A percentile compares a stretch with the other conserved stretches of the same genome.
phyloP scores from a whole-genome alignment of 92 coral and sea anemone species.

The Zoanthus sociatus region DNA sequence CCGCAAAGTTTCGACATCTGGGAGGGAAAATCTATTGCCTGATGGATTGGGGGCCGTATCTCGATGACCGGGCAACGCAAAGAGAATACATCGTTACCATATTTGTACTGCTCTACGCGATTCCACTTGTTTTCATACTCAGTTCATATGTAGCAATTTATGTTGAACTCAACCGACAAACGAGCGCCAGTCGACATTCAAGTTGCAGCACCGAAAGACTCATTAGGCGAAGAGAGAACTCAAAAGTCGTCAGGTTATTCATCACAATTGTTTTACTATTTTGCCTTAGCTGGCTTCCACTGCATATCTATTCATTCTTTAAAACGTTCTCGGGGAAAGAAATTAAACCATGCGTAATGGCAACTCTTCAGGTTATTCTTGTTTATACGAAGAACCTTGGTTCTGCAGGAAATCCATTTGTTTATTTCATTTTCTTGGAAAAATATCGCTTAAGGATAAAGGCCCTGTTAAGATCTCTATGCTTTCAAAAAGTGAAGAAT shows the following conservation, averaged over 20 bases:
- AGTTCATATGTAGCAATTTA: constrained; percentile 21
- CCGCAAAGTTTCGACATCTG: neutral
- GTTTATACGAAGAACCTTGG: constrained; percentile 38
- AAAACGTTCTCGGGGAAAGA: neutral
- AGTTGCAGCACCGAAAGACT: constrained; percentile 19
- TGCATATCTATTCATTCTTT: constrained; percentile 35
- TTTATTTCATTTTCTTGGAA: constrained; percentile 29
- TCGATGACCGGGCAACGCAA: constrained; percentile 1
- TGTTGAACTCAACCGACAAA: constrained; percentile 18
- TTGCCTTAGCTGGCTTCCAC: constrained; percentile 36
- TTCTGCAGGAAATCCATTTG: constrained; percentile 35
- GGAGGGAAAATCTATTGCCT: neutral
- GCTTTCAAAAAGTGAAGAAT: neutral
- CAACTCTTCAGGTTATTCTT: constrained; percentile 29
- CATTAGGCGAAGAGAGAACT: constrained; percentile 30
- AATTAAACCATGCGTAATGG: neutral
- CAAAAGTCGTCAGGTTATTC: constrained; percentile 23
- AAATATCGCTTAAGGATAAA: constrained; percentile 35
- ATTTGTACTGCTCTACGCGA: constrained; percentile 19
- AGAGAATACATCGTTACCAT: neutral
- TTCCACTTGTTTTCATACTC: constrained; percentile 29
- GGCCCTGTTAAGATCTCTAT: neutral
- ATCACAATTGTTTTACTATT: constrained; percentile 22
- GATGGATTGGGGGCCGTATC: constrained; percentile 41
- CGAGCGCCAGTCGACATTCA: neutral